These are phyloP conservation scores for Amaurobius ferox DNA, from an alignment of 2,888 invertebrate species.

Conservation along the genomic window DNA sequence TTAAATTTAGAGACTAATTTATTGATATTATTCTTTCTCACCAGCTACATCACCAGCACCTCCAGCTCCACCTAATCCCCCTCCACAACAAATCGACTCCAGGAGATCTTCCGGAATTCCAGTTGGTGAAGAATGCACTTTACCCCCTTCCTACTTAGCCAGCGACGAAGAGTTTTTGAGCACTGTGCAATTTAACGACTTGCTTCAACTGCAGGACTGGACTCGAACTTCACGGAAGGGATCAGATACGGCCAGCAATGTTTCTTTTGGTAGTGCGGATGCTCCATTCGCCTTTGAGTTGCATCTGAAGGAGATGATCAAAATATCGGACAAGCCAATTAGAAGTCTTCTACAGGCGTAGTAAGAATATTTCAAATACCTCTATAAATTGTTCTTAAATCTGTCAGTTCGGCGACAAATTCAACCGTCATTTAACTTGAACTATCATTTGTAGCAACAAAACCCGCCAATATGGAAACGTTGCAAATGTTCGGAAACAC, in stretches of 20 bases:
- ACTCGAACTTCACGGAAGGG: constrained; percentile 63
- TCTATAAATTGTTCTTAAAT: too few species aligned
- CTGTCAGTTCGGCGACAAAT: too few species aligned
- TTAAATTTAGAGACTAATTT: too few species aligned
- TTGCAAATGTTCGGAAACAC: too few species aligned
- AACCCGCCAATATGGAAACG: too few species aligned
- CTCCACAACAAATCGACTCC: constrained; percentile 31
- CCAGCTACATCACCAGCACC: neutral
- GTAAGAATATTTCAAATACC: constrained; percentile 16
- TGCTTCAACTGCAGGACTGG: constrained; percentile 66
- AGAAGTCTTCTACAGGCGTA: constrained; percentile 76
- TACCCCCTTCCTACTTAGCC: constrained; percentile 52
- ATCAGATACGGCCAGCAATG: constrained; percentile 74
- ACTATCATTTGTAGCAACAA: too few species aligned
- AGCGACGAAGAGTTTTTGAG: constrained; percentile 65
- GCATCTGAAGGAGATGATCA: constrained; percentile 79
- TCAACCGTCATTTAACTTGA: too few species aligned
- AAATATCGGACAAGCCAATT: constrained; percentile 80
- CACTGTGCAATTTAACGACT: constrained; percentile 60
- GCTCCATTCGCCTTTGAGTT: constrained; percentile 77
- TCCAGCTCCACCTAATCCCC: too few species aligned
- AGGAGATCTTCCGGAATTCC: constrained; percentile 43
- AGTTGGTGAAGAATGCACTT: neutral
- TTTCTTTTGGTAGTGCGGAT: constrained; percentile 75
- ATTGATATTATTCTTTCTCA: neutral